These are phyloP conservation scores for Dendroctonus ponderosae DNA, from an alignment of 1,140 invertebrate genomes.

Conservation along the genomic window DNA sequence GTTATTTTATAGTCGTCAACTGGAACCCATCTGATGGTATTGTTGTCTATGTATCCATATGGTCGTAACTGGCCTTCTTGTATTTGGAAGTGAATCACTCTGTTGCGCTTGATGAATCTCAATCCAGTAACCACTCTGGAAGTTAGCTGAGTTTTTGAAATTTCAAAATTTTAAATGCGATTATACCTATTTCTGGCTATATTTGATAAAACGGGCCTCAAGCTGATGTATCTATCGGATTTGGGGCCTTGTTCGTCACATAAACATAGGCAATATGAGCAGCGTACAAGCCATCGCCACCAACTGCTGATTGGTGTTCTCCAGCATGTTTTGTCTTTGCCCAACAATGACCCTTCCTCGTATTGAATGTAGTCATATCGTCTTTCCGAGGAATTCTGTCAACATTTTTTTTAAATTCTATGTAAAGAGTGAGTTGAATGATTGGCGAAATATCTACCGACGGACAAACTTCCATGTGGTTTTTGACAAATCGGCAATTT, in stretches of 20 bases:
- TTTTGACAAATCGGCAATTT: conserved; percentile 75
- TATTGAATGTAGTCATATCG: conserved; percentile 81
- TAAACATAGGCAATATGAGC: conserved; percentile 83
- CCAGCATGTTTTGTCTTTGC: conserved; percentile 57
- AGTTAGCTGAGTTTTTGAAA: conserved; percentile 3
- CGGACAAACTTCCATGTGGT: conserved; percentile 79
- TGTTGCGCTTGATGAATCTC: conserved; percentile 65
- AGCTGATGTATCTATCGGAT: conserved; percentile 77
- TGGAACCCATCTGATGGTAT: conserved; percentile 62
- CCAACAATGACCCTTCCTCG: conserved; percentile 68
- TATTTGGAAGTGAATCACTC: conserved; percentile 75
- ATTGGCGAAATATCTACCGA: conserved; percentile 55
- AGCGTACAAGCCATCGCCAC: conserved; percentile 81
- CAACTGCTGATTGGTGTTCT: conserved; percentile 75
- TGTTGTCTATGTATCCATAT: conserved; percentile 61
- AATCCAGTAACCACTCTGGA: conserved; percentile 74
- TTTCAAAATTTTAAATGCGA: neutral
- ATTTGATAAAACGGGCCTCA: conserved; percentile 64
- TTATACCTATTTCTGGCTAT: conserved; percentile 69
- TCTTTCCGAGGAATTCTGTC: conserved; percentile 20
- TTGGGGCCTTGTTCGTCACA: conserved; percentile 71
- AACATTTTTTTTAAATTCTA: neutral
- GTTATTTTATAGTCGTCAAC: conserved; percentile 61
- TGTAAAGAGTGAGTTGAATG: neutral
- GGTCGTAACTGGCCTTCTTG: conserved; percentile 67